Evolutionary conservation across 2,113 vertebrate species (phyloP).

Genomic region (Glareola pratincola): DNA sequence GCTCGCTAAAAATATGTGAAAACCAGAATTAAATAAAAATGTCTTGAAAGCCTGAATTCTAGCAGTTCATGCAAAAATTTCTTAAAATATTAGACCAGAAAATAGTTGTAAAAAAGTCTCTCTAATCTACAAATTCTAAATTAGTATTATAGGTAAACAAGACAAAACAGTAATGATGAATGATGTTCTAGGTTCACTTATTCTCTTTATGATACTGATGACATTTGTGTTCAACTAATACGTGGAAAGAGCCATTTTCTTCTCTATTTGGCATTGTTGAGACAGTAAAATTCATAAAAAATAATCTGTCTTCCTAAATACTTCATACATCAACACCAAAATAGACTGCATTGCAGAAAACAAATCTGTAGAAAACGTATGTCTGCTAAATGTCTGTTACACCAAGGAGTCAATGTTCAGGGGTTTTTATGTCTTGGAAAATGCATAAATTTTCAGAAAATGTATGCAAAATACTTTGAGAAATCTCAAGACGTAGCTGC

Average conservation of each 20-base stretch:
- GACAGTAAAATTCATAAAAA: neutral
- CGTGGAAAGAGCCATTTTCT: neutral
- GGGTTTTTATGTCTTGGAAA: conserved; percentile 15
- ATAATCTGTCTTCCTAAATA: neutral
- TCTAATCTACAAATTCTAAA: neutral
- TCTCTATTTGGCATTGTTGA: neutral
- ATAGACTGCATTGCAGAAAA: conserved; percentile 34
- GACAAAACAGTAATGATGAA: neutral
- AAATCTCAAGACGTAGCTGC: neutral
- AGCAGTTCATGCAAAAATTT: neutral
- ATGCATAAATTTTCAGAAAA: conserved; percentile 39
- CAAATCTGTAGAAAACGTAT: neutral
- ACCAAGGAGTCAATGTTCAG: conserved; percentile 22
- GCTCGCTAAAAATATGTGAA: neutral
- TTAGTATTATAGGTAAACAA: neutral
- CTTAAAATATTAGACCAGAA: neutral
- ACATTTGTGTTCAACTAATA: neutral
- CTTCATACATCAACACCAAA: conserved; percentile 37
- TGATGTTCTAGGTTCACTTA: neutral
- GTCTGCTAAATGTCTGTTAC: conserved; percentile 42
- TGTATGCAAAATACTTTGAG: neutral
- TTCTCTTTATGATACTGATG: neutral
- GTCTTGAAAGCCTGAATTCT: neutral
- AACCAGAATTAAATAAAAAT: neutral
- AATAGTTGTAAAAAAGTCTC: neutral